These are phyloP conservation scores for Crotophaga sulcirostris DNA, from an alignment of 2,113 vertebrate genomes.

Conservation along the genomic window DNA sequence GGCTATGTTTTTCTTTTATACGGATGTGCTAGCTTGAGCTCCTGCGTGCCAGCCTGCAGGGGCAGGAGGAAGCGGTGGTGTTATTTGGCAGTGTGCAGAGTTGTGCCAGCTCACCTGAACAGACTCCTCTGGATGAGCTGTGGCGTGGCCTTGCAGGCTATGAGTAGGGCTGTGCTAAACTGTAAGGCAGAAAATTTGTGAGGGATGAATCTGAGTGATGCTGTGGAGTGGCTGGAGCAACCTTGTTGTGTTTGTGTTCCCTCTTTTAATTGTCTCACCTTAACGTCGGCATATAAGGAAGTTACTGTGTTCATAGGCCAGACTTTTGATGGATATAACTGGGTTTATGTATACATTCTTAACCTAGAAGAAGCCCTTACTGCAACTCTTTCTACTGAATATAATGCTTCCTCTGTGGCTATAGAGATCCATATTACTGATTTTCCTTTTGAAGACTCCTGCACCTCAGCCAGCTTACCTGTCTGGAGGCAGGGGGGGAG, in stretches of 20 bases:
- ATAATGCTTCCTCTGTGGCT: neutral
- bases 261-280: neutral
- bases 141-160: neutral
- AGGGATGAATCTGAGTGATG: neutral
- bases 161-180: neutral
- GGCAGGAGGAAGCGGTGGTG: neutral
- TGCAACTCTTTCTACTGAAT: neutral
- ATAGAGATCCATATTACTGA: neutral
- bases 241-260: neutral
- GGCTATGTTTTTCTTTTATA: neutral
- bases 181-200: neutral
- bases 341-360: neutral
- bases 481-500: neutral
- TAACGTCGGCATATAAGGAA: neutral
- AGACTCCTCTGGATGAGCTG: neutral
- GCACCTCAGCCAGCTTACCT: neutral
- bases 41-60: accelerated
- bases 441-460: neutral
- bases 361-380: neutral
- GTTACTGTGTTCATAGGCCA: neutral
- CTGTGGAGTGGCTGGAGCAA: neutral
- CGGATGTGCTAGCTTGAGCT: neutral
- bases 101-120: neutral
- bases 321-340: neutral
- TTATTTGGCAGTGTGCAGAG: accelerated